Conservation (phyloP, 2,888 invertebrate species). For the Temnothorax rugatulus region DNA sequence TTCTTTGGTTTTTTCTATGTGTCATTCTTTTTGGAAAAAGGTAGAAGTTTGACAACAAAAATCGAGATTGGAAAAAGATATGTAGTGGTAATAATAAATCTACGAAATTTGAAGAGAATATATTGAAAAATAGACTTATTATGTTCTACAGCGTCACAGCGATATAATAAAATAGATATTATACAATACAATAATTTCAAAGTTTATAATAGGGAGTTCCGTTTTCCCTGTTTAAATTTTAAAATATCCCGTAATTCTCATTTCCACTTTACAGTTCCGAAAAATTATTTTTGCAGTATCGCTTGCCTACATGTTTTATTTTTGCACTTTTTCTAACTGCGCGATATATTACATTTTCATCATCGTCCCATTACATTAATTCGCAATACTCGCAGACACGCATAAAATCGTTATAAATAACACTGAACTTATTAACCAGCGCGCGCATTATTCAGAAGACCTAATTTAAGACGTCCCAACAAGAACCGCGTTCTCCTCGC, state of each 20-base stretch:
- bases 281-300: background rate
- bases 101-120: background rate
- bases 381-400: constrained; percentile 5
- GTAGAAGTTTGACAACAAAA: background rate
- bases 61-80: background rate
- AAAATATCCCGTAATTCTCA: background rate
- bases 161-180: background rate
- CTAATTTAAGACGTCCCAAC: constrained; percentile 24
- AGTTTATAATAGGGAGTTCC: background rate
- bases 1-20: background rate
- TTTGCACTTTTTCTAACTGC: background rate
- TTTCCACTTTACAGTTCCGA: background rate
- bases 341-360: background rate
- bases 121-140: background rate
- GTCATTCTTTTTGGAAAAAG: background rate
- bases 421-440: constrained; percentile 19
- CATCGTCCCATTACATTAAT: background rate
- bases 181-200: background rate
- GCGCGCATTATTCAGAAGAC: constrained; percentile 2
- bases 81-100: background rate
- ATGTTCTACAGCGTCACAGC: background rate
- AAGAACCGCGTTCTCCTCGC: constrained; percentile 1
- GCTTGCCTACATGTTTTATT: no score
- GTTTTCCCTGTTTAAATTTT: background rate
- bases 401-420: constrained; percentile 31